Evolutionary conservation across 2,797 vertebrate genomes (phyloP), one percentile per base, ranked within the genome.

Genomic region (Coccyzus lansbergi): DNA sequence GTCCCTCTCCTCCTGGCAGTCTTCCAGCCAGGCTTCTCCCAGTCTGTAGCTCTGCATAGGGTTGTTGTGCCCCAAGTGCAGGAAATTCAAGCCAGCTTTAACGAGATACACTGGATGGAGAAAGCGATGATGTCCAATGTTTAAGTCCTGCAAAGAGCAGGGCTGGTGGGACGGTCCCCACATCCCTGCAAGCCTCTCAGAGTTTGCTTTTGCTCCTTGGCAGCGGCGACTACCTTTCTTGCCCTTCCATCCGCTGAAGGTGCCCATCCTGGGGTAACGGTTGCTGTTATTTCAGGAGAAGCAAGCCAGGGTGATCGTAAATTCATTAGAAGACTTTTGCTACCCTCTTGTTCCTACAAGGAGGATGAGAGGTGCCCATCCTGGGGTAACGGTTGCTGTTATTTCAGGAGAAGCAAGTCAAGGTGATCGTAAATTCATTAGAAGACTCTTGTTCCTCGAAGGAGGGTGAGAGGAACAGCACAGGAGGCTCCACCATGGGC

Each of bases 381-480:
- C 48, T 3, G 68, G 58, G 42, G 1, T 1, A n/a, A 10, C 3
- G 19, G 49, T 4, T 34, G 13, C 49, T 36, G 21, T 2, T 24
- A 6, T 16, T 46, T 67, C 3, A 1, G 72, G 59, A 88, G 44
- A 25, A 52, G 31, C 0, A 0, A 55, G 75, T 34, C 62, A 46
- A 29, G 34, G 10, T 4, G 15, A 51, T 33, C 19, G 33, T 31
- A 55, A 79, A 28, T 2, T 56, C 79, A 65, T 24, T 49, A 56
- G 1, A 0, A n/a, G n/a, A 7, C 19, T 36, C 12, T 17, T 63
- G 15, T 21, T 34, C 40, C 53, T 21, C 29, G 53, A 25, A 52
- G 53, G 3, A 10, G 24, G 33, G 56, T 48, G 55, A 82, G 42
- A 34, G 51, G 1, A 29, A 49, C 42, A 53, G 38, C 72, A 48